Base-by-base conservation (phyloP, 2,113 vertebrate genomes). In the Carettochelys insculpta region DNA sequence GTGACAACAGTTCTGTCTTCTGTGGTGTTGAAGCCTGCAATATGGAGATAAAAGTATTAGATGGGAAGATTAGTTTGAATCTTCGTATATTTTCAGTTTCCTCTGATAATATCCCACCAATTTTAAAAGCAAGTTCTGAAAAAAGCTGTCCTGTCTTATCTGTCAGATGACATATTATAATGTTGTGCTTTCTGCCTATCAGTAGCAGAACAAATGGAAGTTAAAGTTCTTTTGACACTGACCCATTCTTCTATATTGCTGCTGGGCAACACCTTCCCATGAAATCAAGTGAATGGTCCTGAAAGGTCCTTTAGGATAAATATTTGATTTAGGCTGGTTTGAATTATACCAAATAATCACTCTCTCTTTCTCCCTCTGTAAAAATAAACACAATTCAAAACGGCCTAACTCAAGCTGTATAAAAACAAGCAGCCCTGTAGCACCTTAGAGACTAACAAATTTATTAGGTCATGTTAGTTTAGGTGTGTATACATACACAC, bases 221-320 rank as follows among this genome's bases (percentile, higher is more conserved):
- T 38, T 83, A 45, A 38, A 85, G 17, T 83, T 29, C 1, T 92
- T 92, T 80, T 90, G 89, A 27, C 16, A 48, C 12, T 76, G 1
- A 20, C 27, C 91, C 77, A 61, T 11, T 13, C 4, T 83, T 89
- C 83, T 85, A 7, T 53, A 11, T 3, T 53, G 24, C 3, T 51
- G 90, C 87, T 76, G 88, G 65, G 25, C 50, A 92, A 89, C 92
- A 81, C 2, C n/a, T 80, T n/a, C 77, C 88, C 4, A 50, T 87
- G 53, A 73, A 73, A 5, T 71, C 65, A 50, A 19, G 76, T 13
- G 3, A 53, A 25, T 90, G 65, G 3, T 80, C 58, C 85, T 75
- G n/a, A 45, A 87, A 5, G 10, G 25, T 19, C n/a, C 25, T 31
- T 71, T 53, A 90, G 58, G 5, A 82, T 24, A 92, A 77, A 5